Conservation (phyloP, 2,797 vertebrate species). For the Menidia menidia region DNA sequence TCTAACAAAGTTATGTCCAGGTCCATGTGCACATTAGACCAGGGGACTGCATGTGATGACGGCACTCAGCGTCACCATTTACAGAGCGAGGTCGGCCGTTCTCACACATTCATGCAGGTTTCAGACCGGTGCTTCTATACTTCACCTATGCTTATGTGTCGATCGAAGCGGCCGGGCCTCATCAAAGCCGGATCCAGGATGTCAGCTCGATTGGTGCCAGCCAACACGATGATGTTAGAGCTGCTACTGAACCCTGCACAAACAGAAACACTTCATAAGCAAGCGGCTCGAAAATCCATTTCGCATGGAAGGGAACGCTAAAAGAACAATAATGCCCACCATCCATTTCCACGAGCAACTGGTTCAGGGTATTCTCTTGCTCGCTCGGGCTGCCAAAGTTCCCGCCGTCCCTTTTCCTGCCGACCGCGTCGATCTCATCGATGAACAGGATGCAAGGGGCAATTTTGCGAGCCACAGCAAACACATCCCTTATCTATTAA, state of each 20-base stretch:
- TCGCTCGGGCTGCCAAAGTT: slow-evolving; percentile 81
- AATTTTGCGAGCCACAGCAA: slow-evolving; percentile 81
- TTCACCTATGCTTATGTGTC: slow-evolving; percentile 85
- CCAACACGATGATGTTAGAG: slow-evolving; percentile 83
- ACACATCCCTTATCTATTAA: slow-evolving; percentile 83
- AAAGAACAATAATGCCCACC: slow-evolving; percentile 61
- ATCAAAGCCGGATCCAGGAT: slow-evolving; percentile 84
- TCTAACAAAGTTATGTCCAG: slow-evolving; percentile 3
- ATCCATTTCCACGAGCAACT: slow-evolving; percentile 88
- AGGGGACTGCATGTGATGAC: slow-evolving; percentile 15
- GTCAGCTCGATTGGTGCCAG: slow-evolving; percentile 84
- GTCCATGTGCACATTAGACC: slow-evolving; percentile 9
- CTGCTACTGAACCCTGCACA: slow-evolving; percentile 84
- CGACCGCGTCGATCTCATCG: slow-evolving; percentile 88
- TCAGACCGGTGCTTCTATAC: background rate
- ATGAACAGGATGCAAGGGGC: slow-evolving; percentile 90
- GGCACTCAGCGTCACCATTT: no score
- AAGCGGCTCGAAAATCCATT: background rate
- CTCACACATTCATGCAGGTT: background rate
- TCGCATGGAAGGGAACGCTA: background rate
- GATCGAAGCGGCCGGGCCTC: slow-evolving; percentile 86
- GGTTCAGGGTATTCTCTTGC: slow-evolving; percentile 88
- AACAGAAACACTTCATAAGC: background rate
- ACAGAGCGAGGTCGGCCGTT: no score
- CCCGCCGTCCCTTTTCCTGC: slow-evolving; percentile 80